These are phyloP conservation scores for Scaptodrosophila lebanonensis DNA, from an alignment of 1,140 invertebrate species.

Conservation along the genomic window DNA sequence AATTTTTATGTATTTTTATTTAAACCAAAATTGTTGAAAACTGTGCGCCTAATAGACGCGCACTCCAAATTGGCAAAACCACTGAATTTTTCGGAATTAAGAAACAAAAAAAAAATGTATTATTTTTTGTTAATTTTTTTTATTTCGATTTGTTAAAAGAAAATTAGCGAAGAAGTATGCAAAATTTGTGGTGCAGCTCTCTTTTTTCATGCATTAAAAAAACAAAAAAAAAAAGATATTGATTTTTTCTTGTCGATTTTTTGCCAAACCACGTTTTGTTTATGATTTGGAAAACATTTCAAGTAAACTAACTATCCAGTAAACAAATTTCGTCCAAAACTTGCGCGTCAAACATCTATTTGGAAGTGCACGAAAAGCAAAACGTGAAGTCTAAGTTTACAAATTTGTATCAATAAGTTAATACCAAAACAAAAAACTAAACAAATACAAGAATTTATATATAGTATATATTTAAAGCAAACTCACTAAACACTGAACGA, in stretches of 20 bases:
- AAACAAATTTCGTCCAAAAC: not conserved
- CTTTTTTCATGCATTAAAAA: constrained; percentile 15
- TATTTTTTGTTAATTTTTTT: not conserved
- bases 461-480: constrained; percentile 8
- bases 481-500: not conserved
- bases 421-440: constrained; percentile 17
- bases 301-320: not conserved
- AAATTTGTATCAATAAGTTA: constrained; percentile 32
- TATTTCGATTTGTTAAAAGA: not conserved
- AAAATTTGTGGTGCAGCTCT: constrained; percentile 21
- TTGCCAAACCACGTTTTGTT: constrained; percentile 44
- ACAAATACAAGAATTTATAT: constrained; percentile 32
- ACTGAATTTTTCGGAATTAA: no score
- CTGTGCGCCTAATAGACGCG: not conserved
- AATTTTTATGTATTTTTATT: not conserved
- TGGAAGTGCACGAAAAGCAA: constrained; percentile 8
- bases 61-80: constrained; percentile 15
- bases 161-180: constrained; percentile 25
- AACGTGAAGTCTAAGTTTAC: constrained; percentile 31
- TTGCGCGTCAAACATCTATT: constrained; percentile 11
- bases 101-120: no score
- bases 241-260: constrained; percentile 29
- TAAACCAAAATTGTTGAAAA: no score
- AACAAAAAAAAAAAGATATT: constrained; percentile 29
- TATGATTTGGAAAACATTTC: constrained; percentile 9